Base-by-base conservation (phyloP, 2,888 invertebrate species). In the Cheilosia impressa region DNA sequence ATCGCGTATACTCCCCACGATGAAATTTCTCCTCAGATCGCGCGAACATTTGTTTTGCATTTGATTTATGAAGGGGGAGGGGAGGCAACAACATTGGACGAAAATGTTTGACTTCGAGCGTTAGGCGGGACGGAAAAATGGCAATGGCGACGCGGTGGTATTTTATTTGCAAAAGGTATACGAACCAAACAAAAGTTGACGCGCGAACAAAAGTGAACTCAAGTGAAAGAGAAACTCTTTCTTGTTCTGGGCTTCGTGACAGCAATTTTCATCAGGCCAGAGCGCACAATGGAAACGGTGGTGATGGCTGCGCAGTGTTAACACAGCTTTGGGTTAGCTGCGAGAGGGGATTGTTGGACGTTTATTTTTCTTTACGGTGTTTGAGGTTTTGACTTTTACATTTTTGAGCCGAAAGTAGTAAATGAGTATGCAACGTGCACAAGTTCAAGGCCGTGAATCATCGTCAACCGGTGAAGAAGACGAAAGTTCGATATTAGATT, bases 141-240 rank as follows among this genome's bases (percentile, higher is more conserved):
- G 34, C 19, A 19, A 38, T 17, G 55, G 34, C 19, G 38, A 15
- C 53, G 47, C 68, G 53, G 60, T 85, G 76, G 66, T 50, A 76
- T 77, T 76, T 85, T 52, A 81, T 85, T 81, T 38, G 81, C 77
- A 81, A 84, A 80, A 84, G 75, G 58, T 80, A 84, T 55, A 84
- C 84, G 75, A 84, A 80, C 84, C 60, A 71, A 76, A 81, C 85
- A 85, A 85, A 85, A 76, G 76, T 72, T 81, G 81, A 81, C 71
- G 72, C 85, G 81, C 80, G 41, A 85, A 85, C 85, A 85, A 85
- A 85, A 81, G 85, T 85, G 76, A 85, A 81, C 81, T 76, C 76
- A 81, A 85, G 85, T 85, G 85, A 85, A 85, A 85, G 85, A 85
- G 85, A 85, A 85, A 85, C 85, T 85, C 76, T 85, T 80, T 81